Conservation (phyloP, 2,113 vertebrate genomes). For the Trichechus manatus region DNA sequence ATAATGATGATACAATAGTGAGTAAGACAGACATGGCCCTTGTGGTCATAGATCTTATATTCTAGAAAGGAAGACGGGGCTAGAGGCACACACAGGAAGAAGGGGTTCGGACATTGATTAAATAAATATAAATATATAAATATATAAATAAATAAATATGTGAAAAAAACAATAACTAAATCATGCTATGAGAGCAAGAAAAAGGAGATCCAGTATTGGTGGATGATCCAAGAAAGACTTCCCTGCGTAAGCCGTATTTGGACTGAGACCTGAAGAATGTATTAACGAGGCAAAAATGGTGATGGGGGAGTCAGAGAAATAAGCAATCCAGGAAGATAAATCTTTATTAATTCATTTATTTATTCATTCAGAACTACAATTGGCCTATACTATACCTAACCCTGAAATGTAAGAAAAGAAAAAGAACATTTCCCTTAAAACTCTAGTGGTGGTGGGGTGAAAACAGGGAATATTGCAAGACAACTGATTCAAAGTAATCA, state of each 20-base stretch:
- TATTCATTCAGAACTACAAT: background rate
- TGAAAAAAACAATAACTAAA: background rate
- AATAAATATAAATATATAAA: too few species aligned
- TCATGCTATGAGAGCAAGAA: background rate
- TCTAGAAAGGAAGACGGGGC: background rate
- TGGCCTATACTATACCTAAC: background rate
- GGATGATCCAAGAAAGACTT: background rate
- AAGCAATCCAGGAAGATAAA: background rate
- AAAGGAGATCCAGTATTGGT: background rate
- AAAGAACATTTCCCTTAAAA: background rate
- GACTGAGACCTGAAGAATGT: background rate
- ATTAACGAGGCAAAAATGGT: background rate
- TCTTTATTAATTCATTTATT: background rate
- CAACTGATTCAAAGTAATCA: background rate
- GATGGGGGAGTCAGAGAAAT: background rate
- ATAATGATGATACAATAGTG: background rate
- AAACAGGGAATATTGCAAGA: background rate
- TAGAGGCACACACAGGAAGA: background rate
- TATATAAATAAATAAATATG: too few species aligned
- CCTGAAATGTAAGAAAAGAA: background rate
- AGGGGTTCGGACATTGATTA: background rate
- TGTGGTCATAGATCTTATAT: background rate
- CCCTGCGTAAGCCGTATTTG: background rate
- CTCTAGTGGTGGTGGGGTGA: background rate
- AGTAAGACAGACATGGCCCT: background rate